Percentiles rank a stretch among this genome's conserved stretches.
phyloP scores from a whole-genome alignment of 2,888 invertebrate species.

The Auanema freiburgensis region DNA sequence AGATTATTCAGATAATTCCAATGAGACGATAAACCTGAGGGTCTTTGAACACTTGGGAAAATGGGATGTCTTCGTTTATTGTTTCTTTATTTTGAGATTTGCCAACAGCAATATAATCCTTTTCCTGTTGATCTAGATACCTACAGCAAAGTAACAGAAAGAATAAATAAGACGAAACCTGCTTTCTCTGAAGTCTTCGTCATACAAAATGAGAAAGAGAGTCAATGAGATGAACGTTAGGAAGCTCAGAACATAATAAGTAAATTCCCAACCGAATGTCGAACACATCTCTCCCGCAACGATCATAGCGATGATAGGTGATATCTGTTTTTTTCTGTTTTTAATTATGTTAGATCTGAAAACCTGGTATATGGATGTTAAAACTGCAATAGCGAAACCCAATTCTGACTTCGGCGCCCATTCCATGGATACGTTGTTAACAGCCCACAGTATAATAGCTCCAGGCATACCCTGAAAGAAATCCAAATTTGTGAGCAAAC shows the following conservation, averaged over 20 bases:
- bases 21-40: constrained; percentile 17
- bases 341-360: not conserved
- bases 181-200: constrained; percentile 24
- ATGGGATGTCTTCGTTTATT: constrained; percentile 15
- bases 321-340: constrained; percentile 11
- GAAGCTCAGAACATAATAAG: constrained; percentile 31
- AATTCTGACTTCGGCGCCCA: constrained; percentile 36
- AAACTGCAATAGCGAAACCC: constrained; percentile 31
- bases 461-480: constrained; percentile 31
- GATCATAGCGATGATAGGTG: constrained; percentile 31
- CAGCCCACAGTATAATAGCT: constrained; percentile 31
- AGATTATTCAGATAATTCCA: not conserved
- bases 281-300: constrained; percentile 33
- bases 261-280: constrained; percentile 30
- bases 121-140: not conserved
- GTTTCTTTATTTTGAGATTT: not conserved
- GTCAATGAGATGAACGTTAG: constrained; percentile 20
- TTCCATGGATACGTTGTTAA: constrained; percentile 33
- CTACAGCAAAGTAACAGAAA: not conserved
- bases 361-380: constrained; percentile 33
- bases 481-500: not conserved
- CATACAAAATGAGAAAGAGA: constrained; percentile 25
- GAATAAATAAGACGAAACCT: constrained; percentile 1
- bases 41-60: constrained; percentile 24
- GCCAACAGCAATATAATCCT: not conserved